These are phyloP conservation scores for Thaleichthys pacificus DNA, from an alignment of 2,797 vertebrate species.

Conservation along the genomic window DNA sequence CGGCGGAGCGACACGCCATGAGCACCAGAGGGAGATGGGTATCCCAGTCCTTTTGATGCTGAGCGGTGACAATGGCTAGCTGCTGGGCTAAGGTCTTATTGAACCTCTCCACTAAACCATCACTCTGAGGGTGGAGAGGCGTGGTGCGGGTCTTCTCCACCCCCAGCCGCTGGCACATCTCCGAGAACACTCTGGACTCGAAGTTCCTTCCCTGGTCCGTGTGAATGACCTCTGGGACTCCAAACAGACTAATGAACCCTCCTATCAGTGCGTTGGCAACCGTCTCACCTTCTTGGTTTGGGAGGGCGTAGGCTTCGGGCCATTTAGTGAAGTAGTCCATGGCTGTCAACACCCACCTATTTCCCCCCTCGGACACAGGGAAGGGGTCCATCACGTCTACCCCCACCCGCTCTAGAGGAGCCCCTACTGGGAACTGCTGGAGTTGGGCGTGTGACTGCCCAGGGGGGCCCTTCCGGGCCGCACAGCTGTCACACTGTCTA, in stretches of 20 bases:
- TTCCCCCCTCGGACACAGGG: neutral
- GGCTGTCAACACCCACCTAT: neutral
- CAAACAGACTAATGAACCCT: constrained; percentile 22
- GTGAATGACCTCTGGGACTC: neutral
- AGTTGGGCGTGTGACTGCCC: constrained; percentile 5
- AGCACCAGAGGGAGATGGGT: neutral
- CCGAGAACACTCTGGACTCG: constrained; percentile 4
- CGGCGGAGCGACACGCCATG: neutral
- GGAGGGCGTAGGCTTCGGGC: constrained; percentile 4
- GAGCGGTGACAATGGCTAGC: neutral
- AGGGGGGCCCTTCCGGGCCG: constrained; percentile 14
- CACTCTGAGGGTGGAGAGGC: constrained; percentile 12
- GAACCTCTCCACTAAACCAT: neutral
- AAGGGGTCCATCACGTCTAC: constrained; percentile 3
- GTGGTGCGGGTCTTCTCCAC: constrained; percentile 8
- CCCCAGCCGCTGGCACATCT: constrained; percentile 5
- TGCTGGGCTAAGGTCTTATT: neutral
- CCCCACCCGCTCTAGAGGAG: neutral
- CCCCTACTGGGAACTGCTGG: neutral
- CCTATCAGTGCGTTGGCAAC: neutral
- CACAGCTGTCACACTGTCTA: constrained; percentile 3
- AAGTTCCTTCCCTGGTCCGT: constrained; percentile 21
- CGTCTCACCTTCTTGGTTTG: constrained; percentile 16
- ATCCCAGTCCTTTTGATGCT: constrained; percentile 2
- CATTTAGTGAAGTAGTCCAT: constrained; percentile 24